Evolutionary conservation across 2,797 vertebrate genomes (phyloP).

Genomic region (Molossus alvarezi): DNA sequence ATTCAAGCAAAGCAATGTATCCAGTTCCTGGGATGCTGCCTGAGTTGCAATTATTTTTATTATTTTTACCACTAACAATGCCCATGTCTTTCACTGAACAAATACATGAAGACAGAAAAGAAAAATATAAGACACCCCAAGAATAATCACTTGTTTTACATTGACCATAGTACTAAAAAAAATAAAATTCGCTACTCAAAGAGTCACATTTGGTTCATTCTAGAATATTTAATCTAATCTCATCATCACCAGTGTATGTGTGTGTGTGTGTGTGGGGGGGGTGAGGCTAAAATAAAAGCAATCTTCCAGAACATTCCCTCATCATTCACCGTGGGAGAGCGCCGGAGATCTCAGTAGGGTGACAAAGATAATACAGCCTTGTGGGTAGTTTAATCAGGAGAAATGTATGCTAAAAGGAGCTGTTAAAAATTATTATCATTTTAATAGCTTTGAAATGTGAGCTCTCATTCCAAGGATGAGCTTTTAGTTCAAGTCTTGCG

Average conservation of each 20-base stretch:
- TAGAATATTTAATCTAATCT: conserved; percentile 78
- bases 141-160: conserved; percentile 60
- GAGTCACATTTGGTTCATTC: conserved; percentile 65
- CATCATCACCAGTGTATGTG: background rate
- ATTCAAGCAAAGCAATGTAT: background rate
- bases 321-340: background rate
- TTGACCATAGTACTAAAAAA: conserved; percentile 66
- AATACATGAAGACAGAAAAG: background rate
- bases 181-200: conserved; percentile 73
- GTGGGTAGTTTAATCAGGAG: conserved; percentile 46
- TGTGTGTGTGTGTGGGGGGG: too few relatives aligned
- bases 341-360: conserved; percentile 43
- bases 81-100: background rate
- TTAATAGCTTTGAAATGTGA: conserved; percentile 59
- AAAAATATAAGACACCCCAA: background rate
- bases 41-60: background rate
- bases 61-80: conserved; percentile 18
- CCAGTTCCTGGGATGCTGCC: background rate
- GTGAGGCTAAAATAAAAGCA: conserved; percentile 73
- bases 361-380: conserved; percentile 71
- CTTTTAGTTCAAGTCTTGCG: conserved; percentile 61
- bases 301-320: conserved; percentile 9
- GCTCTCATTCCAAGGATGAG: background rate
- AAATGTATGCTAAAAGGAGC: conserved; percentile 8
- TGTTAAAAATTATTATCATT: conserved; percentile 41